Percentiles rank a stretch among this genome's conserved stretches.
Evolutionary conservation across 2,797 vertebrate species (phyloP).

Genomic region (Xiphophorus birchmanni): DNA sequence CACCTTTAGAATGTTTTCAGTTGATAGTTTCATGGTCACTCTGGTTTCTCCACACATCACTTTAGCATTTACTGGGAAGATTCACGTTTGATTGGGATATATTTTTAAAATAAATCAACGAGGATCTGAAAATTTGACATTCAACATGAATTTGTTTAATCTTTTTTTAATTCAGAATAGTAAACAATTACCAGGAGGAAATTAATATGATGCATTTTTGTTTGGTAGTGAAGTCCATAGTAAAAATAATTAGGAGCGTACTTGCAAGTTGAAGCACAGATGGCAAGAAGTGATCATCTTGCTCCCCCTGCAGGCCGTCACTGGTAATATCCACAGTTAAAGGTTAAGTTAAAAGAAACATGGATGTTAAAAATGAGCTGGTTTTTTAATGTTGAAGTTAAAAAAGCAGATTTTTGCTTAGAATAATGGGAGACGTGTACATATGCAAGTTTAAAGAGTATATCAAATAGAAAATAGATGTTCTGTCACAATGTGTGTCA

Average conservation of each 20-base stretch:
- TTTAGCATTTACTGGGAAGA: background rate
- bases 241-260: background rate
- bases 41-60: constrained; percentile 20
- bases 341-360: background rate
- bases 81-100: background rate
- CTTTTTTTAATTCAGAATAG: too few species aligned
- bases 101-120: background rate
- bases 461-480: background rate
- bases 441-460: background rate
- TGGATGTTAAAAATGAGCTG: background rate
- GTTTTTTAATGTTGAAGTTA: background rate
- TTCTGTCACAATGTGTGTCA: background rate
- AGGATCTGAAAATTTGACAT: too few species aligned
- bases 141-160: background rate
- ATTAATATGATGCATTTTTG: background rate
- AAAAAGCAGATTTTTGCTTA: background rate
- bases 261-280: background rate
- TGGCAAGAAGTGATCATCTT: background rate
- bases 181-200: background rate
- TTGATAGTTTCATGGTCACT: constrained; percentile 36
- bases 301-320: background rate
- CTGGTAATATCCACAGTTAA: too few species aligned
- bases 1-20: constrained; percentile 49
- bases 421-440: background rate
- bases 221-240: background rate